Evolutionary conservation across 2,797 vertebrate species (phyloP), one percentile per base, ranked within the genome.

Genomic region (Parauchenoglanis ngamensis): DNA sequence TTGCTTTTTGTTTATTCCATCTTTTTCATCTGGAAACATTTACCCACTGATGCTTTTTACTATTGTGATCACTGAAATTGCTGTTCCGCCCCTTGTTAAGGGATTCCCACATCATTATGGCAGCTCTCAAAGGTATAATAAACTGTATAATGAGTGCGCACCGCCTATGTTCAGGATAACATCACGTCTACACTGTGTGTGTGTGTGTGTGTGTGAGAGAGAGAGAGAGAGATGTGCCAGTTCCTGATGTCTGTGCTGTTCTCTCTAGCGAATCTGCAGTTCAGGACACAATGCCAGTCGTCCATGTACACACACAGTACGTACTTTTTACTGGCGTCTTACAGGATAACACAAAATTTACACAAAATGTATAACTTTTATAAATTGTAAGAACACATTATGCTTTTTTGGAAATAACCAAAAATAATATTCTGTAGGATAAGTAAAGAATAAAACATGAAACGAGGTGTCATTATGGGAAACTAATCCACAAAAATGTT

Each of bases 61-160:
- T 78, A 80, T 84, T 84, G 87, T 86, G 89, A 61, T 72, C 68
- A 57, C 78, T 82, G 61, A 87, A 86, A 87, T 68, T 57, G 73
- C 75, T 81, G 56, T 35, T 86, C 80, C n/a, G 7, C 82, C 84
- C 75, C 54, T 83, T 17, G 57, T 85, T 61, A 81, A 72, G 89
- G 87, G 87, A 90, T 90, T 89, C 85, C 88, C 85, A 56, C 65
- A 86, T 87, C 59, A 81, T 84, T 79, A 68, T 59, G 78, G 83
- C 76, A 63, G 83, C 59, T 81, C 67, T 85, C n/a, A 54, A 44
- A 88, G n/a, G 76, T 80, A 72, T 85, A 80, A 85, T 85, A 79
- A 72, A 73, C 75, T 49, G 63, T 65, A 67, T 83, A 80, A 85
- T 80, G 83, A 84, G 75, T 21, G 56, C 7, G 65, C 28, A 67